phyloP scores from a whole-genome alignment of 2,797 vertebrate species.

The Discoglossus pictus region DNA sequence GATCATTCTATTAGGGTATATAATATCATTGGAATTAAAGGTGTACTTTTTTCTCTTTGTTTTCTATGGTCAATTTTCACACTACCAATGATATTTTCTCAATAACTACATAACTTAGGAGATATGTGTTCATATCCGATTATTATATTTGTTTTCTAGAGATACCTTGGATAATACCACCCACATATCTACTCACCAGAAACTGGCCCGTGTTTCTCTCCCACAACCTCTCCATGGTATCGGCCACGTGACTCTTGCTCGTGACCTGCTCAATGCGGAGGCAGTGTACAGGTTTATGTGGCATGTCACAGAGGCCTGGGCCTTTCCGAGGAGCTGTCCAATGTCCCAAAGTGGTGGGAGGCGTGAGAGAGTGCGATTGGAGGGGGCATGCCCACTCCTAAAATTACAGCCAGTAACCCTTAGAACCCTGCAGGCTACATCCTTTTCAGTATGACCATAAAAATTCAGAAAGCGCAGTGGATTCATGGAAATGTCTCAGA shows the following conservation, averaged over 20 bases:
- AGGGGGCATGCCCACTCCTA: conserved; percentile 4
- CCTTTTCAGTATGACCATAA: too few species aligned
- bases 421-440: conserved; percentile 9
- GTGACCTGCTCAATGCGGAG: conserved; percentile 81
- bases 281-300: conserved; percentile 69
- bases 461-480: too few species aligned
- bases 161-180: background rate
- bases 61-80: too few species aligned
- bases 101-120: too few species aligned
- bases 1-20: too few species aligned
- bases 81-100: too few species aligned
- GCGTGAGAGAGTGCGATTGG: background rate
- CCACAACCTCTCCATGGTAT: conserved; percentile 84
- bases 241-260: conserved; percentile 92
- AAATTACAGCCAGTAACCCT: background rate
- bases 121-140: too few species aligned
- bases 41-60: too few species aligned
- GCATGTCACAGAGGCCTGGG: conserved; percentile 47
- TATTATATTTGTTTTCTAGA: too few species aligned
- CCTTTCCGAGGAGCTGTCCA: conserved; percentile 44
- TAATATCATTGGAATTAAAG: too few species aligned
- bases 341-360: conserved; percentile 45
- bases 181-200: conserved; percentile 79
- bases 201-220: conserved; percentile 86
- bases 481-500: too few species aligned